Percentiles rank a stretch among this genome's conserved stretches.
phyloP scores from a whole-genome alignment of 2,888 invertebrate genomes.

The Malacosoma neustria region DNA sequence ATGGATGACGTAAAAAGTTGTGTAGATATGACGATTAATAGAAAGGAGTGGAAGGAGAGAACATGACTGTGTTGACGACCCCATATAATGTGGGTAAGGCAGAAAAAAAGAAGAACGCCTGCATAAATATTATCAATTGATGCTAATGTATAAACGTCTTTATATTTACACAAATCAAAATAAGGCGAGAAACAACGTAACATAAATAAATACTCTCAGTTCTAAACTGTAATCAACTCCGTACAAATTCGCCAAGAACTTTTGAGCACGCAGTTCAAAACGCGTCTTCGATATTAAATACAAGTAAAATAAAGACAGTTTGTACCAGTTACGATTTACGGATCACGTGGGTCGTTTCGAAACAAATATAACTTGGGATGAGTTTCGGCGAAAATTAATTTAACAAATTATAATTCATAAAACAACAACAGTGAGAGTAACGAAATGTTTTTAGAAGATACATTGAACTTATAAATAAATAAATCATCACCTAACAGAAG shows the following conservation, averaged over 20 bases:
- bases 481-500: too few species aligned
- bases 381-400: conserved; percentile 54
- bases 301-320: conserved; percentile 63
- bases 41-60: too few species aligned
- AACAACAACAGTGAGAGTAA: conserved; percentile 35
- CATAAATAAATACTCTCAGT: conserved; percentile 41
- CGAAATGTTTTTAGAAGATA: too few species aligned
- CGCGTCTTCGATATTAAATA: conserved; percentile 65
- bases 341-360: conserved; percentile 45
- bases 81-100: too few species aligned
- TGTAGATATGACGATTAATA: too few species aligned
- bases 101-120: too few species aligned
- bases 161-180: conserved; percentile 8
- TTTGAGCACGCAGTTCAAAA: conserved; percentile 23
- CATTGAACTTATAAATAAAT: too few species aligned
- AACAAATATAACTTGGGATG: conserved; percentile 54
- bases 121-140: too few species aligned
- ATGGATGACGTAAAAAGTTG: too few species aligned
- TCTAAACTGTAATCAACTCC: conserved; percentile 42
- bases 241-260: conserved; percentile 2
- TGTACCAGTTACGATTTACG: conserved; percentile 41
- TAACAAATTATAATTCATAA: conserved; percentile 47
- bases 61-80: too few species aligned
- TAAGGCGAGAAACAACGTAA: conserved; percentile 21
- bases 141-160: too few species aligned